A percentile compares a stretch with the other conserved stretches of the same genome.
Conservation (phyloP, 2,113 vertebrate species). For the Pituophis catenifer region DNA sequence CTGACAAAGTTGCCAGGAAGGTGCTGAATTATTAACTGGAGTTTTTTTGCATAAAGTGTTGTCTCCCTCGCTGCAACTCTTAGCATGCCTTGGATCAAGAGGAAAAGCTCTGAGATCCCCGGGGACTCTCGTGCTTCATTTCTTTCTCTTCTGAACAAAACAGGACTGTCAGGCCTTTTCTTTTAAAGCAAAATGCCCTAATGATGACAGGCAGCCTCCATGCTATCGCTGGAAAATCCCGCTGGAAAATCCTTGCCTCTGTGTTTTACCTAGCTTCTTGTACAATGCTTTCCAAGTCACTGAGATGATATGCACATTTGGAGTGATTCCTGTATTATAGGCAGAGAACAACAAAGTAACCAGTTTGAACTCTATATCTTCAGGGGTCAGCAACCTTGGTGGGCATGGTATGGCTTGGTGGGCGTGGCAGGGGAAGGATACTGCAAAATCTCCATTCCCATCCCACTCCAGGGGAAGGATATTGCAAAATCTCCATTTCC, state of each 20-base stretch:
- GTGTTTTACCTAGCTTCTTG: conserved; percentile 9
- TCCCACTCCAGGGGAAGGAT: too few relatives aligned
- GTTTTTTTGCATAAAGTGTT: not conserved
- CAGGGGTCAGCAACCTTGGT: too few relatives aligned
- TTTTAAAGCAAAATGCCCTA: conserved; percentile 27
- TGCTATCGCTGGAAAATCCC: not conserved
- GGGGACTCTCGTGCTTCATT: not conserved
- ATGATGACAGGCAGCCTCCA: conserved; percentile 32
- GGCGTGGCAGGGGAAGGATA: too few relatives aligned
- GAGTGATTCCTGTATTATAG: not conserved
- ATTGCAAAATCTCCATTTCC: too few relatives aligned
- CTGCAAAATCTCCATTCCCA: too few relatives aligned
- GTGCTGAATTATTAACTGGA: not conserved
- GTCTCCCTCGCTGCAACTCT: accelerated
- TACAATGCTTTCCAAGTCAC: accelerated
- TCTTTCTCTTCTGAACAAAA: conserved; percentile 32
- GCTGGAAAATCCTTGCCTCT: not conserved
- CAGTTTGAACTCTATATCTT: not conserved
- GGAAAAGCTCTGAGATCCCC: accelerated
- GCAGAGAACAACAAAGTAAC: not conserved
- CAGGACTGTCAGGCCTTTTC: not conserved
- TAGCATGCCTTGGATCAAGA: not conserved
- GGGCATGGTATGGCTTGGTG: too few relatives aligned
- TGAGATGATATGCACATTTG: not conserved
- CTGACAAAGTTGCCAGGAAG: not conserved